phyloP scores from a whole-genome alignment of 35 echinoderm and acorn worm species.

The Stichopus chloronotus region DNA sequence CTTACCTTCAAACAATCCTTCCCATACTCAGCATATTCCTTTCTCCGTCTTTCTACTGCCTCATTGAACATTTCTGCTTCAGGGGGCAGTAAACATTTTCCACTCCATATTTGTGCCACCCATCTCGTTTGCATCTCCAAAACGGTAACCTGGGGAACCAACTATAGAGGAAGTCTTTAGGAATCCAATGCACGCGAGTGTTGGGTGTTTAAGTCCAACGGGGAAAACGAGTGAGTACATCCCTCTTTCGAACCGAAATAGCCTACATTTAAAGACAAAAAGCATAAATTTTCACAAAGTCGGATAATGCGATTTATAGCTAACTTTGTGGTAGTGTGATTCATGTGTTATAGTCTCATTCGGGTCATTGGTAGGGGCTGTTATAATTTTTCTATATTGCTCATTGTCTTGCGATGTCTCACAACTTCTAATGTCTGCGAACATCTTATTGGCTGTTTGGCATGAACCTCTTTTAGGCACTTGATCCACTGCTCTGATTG shows the following conservation, averaged over 20 bases:
- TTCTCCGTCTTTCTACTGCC: not conserved
- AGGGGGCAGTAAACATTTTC: conserved; percentile 19
- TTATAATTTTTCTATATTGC: too few relatives aligned
- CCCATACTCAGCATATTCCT: not conserved
- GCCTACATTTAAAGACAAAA: too few relatives aligned
- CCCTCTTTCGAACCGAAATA: not conserved
- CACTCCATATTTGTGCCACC: not conserved
- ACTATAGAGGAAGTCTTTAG: not conserved
- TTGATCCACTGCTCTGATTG: too few relatives aligned
- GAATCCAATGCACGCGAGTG: conserved; percentile 23
- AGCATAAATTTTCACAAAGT: too few relatives aligned
- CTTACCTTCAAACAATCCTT: not conserved
- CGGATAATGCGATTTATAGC: too few relatives aligned
- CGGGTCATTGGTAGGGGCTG: too few relatives aligned
- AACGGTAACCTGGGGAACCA: conserved; percentile 15
- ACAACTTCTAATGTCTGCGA: too few relatives aligned
- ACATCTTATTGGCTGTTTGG: too few relatives aligned
- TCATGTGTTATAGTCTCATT: too few relatives aligned
- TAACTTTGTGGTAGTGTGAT: too few relatives aligned
- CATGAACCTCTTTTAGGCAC: too few relatives aligned
- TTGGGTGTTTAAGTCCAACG: not conserved
- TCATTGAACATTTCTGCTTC: conserved; percentile 7
- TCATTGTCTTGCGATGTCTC: too few relatives aligned
- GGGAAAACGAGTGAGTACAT: conserved; percentile 17
- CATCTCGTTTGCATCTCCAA: conserved; percentile 23